A percentile compares a stretch with the other conserved stretches of the same genome.
phyloP scores from a whole-genome alignment of 2,797 vertebrate species.

The Tangara arthus region DNA sequence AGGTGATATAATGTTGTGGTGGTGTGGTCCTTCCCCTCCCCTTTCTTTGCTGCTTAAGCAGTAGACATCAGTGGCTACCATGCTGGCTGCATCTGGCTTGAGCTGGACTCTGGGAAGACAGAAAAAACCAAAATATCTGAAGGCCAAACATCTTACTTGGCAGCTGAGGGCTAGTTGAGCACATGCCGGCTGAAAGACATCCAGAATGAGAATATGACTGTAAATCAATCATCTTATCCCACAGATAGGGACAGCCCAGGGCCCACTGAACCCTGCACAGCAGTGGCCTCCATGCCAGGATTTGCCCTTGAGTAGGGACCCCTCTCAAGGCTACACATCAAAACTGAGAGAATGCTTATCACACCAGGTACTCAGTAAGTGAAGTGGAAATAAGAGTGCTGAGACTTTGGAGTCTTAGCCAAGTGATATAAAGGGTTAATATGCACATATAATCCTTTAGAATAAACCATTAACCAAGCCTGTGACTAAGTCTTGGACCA shows the following conservation, averaged over 20 bases:
- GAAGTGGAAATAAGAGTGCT: not conserved
- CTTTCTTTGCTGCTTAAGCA: not conserved
- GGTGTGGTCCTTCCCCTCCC: not conserved
- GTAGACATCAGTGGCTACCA: not conserved
- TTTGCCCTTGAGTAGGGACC: not conserved
- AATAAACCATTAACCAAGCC: not conserved
- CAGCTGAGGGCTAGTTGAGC: not conserved
- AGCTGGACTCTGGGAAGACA: not conserved
- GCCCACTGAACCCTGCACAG: not conserved
- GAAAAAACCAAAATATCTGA: not conserved
- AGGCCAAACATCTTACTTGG: not conserved
- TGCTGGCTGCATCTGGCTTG: not conserved
- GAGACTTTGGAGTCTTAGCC: not conserved
- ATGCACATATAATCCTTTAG: not conserved
- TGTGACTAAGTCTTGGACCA: not conserved
- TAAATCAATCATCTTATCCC: not conserved
- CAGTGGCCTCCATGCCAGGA: not conserved
- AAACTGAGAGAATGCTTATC: not conserved
- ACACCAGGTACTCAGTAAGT: not conserved
- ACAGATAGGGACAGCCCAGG: not conserved
- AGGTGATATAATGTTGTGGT: accelerated
- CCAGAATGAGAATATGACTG: not conserved
- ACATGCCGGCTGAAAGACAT: accelerated
- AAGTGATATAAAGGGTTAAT: not conserved
- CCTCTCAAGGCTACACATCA: not conserved